A percentile compares a stretch with the other conserved stretches of the same genome.
phyloP scores from a whole-genome alignment of 1,140 invertebrate species.

The Dendroctonus valens region DNA sequence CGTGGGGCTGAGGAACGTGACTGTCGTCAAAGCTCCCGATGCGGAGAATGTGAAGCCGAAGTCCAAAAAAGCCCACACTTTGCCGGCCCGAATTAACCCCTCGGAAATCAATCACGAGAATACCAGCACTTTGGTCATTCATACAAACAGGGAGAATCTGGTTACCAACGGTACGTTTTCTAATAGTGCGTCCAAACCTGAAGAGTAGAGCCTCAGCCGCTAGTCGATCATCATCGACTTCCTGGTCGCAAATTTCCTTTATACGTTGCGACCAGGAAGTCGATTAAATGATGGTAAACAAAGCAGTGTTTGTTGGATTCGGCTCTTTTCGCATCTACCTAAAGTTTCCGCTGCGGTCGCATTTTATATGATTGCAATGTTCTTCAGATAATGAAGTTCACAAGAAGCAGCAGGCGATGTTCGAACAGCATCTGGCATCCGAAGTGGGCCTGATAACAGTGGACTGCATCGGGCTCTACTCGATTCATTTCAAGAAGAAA shows the following conservation, averaged over 20 bases:
- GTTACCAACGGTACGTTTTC: constrained; percentile 39
- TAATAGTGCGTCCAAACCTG: no score
- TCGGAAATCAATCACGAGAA: constrained; percentile 59
- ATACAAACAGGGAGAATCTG: constrained; percentile 58
- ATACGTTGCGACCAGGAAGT: no score
- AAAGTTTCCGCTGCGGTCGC: no score
- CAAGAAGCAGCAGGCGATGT: constrained; percentile 63
- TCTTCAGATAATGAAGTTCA: constrained; percentile 61
- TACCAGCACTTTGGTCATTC: constrained; percentile 57
- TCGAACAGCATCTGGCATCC: constrained; percentile 86
- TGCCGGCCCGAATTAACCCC: constrained; percentile 76
- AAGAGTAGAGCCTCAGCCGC: no score
- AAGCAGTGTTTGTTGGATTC: no score
- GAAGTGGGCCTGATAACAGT: constrained; percentile 86
- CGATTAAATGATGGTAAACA: no score
- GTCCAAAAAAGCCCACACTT: constrained; percentile 66
- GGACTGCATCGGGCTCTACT: constrained; percentile 83
- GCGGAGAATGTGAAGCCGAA: constrained; percentile 55
- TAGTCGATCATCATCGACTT: no score
- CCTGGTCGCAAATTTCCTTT: no score
- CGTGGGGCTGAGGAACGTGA: constrained; percentile 70
- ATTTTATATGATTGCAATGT: no score
- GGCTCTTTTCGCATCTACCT: no score
- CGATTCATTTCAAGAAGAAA: constrained; percentile 71
- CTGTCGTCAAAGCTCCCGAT: constrained; percentile 48